Evolutionary conservation across 2,113 vertebrate species (phyloP).

Genomic region (Grammomys surdaster): DNA sequence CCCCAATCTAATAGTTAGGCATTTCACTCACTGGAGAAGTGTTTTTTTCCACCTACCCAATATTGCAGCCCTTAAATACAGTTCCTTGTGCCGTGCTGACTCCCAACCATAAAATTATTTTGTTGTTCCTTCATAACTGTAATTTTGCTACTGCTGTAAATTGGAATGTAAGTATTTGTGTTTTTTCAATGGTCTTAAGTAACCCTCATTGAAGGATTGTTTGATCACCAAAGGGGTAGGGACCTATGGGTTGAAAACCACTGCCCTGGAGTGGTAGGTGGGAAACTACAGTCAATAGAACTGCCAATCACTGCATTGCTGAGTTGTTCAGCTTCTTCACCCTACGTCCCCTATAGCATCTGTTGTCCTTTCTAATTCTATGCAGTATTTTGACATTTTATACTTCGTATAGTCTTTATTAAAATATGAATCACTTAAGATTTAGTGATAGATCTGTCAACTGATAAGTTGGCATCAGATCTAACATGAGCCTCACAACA

Average conservation of each 20-base stretch:
- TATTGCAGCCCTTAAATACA: neutral
- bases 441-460: neutral
- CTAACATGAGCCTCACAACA: constrained; percentile 39
- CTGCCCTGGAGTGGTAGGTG: neutral
- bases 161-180: neutral
- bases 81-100: too few species aligned
- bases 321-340: neutral
- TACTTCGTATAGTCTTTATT: neutral
- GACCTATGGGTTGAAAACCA: neutral
- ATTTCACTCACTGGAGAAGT: neutral
- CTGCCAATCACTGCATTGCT: neutral
- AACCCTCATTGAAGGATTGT: neutral
- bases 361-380: neutral
- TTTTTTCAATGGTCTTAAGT: neutral
- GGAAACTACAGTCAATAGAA: constrained; percentile 8
- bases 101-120: neutral
- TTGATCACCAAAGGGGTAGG: neutral
- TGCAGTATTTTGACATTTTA: constrained; percentile 40
- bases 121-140: neutral
- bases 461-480: neutral
- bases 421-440: constrained; percentile 43
- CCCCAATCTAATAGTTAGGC: neutral
- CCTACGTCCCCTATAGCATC: neutral
- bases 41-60: neutral
- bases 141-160: neutral